Evolutionary conservation across 2,797 vertebrate species (phyloP).

Genomic region (Moxostoma hubbsi): DNA sequence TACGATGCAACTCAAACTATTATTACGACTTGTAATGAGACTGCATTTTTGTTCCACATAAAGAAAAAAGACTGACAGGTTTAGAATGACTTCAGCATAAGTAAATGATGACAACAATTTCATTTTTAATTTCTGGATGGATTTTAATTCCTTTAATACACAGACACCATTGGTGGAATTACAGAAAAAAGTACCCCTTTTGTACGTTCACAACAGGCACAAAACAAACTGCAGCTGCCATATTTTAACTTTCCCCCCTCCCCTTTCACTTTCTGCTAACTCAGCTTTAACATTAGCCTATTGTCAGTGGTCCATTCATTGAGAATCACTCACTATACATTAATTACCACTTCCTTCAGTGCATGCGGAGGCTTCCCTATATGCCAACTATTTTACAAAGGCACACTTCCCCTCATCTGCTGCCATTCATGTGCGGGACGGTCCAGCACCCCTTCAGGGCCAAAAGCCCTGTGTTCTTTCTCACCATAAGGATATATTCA

Average conservation of each 20-base stretch:
- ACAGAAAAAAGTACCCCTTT: slow-evolving; percentile 62
- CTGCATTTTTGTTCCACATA: too few species aligned
- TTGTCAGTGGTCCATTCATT: slow-evolving; percentile 82
- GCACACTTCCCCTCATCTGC: slow-evolving; percentile 75
- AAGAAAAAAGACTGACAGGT: too few species aligned
- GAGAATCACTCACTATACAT: slow-evolving; percentile 83
- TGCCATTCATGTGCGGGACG: slow-evolving; percentile 82
- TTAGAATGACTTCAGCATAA: too few species aligned
- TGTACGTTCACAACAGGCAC: slow-evolving; percentile 72
- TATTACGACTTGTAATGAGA: too few species aligned
- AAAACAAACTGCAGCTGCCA: slow-evolving; percentile 78
- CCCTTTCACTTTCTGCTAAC: slow-evolving; percentile 65
- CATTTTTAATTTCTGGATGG: too few species aligned
- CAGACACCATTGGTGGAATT: background rate
- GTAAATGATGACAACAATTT: too few species aligned
- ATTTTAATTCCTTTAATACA: background rate
- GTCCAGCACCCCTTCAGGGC: slow-evolving; percentile 68
- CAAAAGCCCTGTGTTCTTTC: slow-evolving; percentile 67
- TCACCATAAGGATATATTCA: slow-evolving; percentile 84
- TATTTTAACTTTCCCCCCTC: slow-evolving; percentile 63
- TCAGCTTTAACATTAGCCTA: slow-evolving; percentile 75
- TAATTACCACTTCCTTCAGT: slow-evolving; percentile 83
- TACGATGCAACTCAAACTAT: too few species aligned
- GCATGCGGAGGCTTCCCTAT: slow-evolving; percentile 73
- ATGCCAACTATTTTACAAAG: slow-evolving; percentile 80